Evolutionary conservation across 2,113 vertebrate species (phyloP), one percentile per base, ranked within the genome.

Genomic region (Aramus guarauna): DNA sequence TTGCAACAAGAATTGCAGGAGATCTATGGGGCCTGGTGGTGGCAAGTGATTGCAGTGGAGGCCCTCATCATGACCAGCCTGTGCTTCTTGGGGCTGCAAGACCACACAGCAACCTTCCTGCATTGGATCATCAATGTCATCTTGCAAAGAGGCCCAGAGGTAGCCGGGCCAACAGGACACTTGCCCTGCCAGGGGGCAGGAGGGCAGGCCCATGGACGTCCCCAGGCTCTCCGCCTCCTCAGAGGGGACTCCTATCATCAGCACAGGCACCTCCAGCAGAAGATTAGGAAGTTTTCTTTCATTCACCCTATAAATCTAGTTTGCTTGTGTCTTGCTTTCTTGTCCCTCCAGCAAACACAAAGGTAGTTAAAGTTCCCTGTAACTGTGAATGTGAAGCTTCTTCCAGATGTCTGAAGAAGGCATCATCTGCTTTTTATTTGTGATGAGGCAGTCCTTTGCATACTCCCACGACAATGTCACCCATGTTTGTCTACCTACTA

Each of bases 141-240:
- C 15, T 2, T 20, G 11, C 4, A n/a, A 59, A 63, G 34, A 41
- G 8, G 4, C 12, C 2, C 1, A 24, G 36, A 52, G 23, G 5
- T 23, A n/a, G 18, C 43, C 81, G 41, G 6, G 26, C 4, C 15
- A 43, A 48, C 34, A 41, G 23, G n/a, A 63, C 5, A 32, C 6
- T 3, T 77, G 6, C 34, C 41, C 0, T 20, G 26, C 26, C 41
- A 72, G 12, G 11, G 29, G 6, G 13, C 13, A 81, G 20, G 10
- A 93, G 8, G 12, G 17, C 4, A 63, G 8, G 2, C 6, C 9
- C 18, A 41, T 1, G 1, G 10, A 6, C 32, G 59, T 9, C 12
- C 17, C 9, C 16, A 85, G 30, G n/a, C 5, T 12, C 7, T 58
- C 15, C 2, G 1, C 3, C 19, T 53, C 48, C 11, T 11, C 3